Evolutionary conservation across 1,140 invertebrate genomes (phyloP).

Genomic region (Conus betulinus): DNA sequence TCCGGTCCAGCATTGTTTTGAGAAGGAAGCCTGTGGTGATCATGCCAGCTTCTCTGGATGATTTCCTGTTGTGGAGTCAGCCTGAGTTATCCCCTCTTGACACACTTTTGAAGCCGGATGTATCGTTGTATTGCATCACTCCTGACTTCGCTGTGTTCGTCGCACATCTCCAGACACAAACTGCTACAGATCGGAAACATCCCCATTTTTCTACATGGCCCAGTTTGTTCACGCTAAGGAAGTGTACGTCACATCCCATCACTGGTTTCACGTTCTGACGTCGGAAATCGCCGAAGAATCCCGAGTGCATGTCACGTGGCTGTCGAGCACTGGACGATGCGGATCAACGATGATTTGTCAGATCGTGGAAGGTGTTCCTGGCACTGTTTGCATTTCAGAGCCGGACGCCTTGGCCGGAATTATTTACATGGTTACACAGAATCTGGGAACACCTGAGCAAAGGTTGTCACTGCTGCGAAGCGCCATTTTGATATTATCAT

Average conservation of each 20-base stretch:
- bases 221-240: slow-evolving; percentile 12
- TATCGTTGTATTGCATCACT: slow-evolving; percentile 27
- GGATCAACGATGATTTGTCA: slow-evolving; percentile 23
- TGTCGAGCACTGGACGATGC: slow-evolving; percentile 26
- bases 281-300: slow-evolving; percentile 14
- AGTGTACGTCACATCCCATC: background rate
- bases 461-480: background rate
- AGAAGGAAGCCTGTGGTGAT: too few relatives aligned
- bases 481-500: background rate
- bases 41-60: background rate
- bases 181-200: background rate
- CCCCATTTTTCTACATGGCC: slow-evolving; percentile 19
- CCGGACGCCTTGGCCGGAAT: background rate
- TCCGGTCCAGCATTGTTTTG: too few relatives aligned
- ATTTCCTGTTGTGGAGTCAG: background rate
- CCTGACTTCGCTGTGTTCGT: slow-evolving; percentile 3
- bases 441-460: background rate
- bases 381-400: slow-evolving; percentile 4
- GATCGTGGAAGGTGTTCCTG: slow-evolving; percentile 11
- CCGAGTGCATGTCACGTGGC: slow-evolving; percentile 24
- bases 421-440: background rate
- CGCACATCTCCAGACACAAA: background rate
- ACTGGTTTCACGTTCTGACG: slow-evolving; percentile 11
- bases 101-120: background rate
- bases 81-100: background rate